phyloP scores from a whole-genome alignment of 2,888 invertebrate genomes.

The Synanthedon formicaeformis region DNA sequence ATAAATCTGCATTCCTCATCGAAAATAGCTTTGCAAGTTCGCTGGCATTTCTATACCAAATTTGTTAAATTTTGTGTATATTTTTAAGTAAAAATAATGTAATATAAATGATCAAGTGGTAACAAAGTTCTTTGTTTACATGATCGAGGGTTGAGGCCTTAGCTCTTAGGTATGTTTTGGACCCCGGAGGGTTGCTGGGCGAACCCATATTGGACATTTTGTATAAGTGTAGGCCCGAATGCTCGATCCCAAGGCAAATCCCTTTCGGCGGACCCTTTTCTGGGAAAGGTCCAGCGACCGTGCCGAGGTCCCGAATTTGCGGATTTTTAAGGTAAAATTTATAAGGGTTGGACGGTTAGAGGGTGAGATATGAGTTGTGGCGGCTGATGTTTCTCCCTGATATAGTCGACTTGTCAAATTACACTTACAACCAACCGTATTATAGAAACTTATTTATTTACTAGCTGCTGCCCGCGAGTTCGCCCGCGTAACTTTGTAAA shows the following conservation, averaged over 20 bases:
- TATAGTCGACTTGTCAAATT: background rate
- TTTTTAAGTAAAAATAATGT: background rate
- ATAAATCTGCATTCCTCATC: too few relatives aligned
- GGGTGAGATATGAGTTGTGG: constrained; percentile 15
- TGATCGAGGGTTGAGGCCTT: constrained; percentile 18
- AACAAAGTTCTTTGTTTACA: constrained; percentile 65
- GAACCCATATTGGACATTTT: constrained; percentile 67
- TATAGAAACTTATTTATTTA: background rate
- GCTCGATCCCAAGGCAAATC: constrained; percentile 65
- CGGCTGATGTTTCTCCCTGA: constrained; percentile 12
- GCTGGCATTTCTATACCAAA: too few relatives aligned
- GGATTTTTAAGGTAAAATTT: constrained; percentile 71
- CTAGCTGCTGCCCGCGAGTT: too few relatives aligned
- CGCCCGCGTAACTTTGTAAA: too few relatives aligned
- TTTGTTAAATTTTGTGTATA: too few relatives aligned
- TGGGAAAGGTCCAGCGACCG: constrained; percentile 57
- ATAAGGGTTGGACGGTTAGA: constrained; percentile 40
- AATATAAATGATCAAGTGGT: constrained; percentile 30
- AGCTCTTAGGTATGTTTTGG: constrained; percentile 48
- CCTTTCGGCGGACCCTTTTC: constrained; percentile 64
- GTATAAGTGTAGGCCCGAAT: constrained; percentile 64
- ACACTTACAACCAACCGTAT: background rate
- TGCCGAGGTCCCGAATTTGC: constrained; percentile 64
- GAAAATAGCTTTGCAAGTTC: too few relatives aligned
- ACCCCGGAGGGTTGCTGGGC: constrained; percentile 39